A percentile compares a stretch with the other conserved stretches of the same genome.
Conservation (phyloP, 1,140 invertebrate genomes). For the Charaxes varanes region DNA sequence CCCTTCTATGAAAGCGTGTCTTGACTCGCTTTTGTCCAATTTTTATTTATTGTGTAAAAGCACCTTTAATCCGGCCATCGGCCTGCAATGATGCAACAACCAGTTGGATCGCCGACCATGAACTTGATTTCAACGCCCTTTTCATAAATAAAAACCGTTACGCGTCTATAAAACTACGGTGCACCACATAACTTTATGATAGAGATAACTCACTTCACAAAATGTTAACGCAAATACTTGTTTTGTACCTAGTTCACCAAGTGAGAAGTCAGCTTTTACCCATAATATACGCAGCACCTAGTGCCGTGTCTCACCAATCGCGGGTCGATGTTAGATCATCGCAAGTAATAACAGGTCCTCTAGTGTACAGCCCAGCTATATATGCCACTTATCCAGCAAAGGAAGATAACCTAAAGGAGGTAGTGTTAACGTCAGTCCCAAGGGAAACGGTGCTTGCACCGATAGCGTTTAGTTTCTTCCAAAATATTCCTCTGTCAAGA, state of each 20-base stretch:
- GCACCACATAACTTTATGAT: conserved; percentile 20
- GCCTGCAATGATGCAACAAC: conserved; percentile 48
- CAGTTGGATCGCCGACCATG: conserved; percentile 37
- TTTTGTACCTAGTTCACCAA: conserved; percentile 23
- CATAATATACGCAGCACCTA: conserved; percentile 50
- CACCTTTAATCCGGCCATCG: conserved; percentile 52
- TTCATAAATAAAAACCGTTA: conserved; percentile 49
- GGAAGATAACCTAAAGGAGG: conserved; percentile 18
- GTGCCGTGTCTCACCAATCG: conserved; percentile 52
- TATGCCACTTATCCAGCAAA: conserved; percentile 23
- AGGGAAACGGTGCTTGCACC: conserved; percentile 33
- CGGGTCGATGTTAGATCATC: conserved; percentile 46
- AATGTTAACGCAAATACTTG: conserved; percentile 39
- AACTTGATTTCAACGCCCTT: conserved; percentile 53
- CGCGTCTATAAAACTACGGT: conserved; percentile 43
- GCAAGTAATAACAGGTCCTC: conserved; percentile 26
- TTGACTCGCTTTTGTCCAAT: too few relatives aligned
- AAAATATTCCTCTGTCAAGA: conserved; percentile 44
- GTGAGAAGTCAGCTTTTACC: conserved; percentile 32
- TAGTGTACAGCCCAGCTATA: conserved; percentile 39
- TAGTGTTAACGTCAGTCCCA: conserved; percentile 26
- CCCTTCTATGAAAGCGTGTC: too few relatives aligned
- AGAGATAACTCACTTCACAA: conserved; percentile 18
- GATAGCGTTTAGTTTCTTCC: conserved; percentile 42
- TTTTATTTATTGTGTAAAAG: too few relatives aligned